Base-by-base conservation (phyloP, 2,888 invertebrate species). In the Mesorhabditis sp. region DNA sequence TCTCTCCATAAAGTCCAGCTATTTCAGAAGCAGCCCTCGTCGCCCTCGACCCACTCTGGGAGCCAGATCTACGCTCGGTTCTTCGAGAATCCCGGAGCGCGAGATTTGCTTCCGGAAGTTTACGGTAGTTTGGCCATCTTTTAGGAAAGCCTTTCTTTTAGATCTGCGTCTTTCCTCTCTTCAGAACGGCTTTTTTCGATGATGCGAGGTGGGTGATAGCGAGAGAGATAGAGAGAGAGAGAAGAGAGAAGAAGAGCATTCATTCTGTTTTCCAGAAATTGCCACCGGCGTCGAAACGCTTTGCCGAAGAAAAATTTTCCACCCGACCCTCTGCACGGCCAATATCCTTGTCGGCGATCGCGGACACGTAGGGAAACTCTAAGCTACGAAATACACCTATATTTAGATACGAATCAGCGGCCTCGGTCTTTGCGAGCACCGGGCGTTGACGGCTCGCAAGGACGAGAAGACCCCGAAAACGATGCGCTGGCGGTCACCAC, bases 331-430 rank as follows among this genome's bases (percentile, higher is more conserved):
- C 13, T 70, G 70, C 4, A 67, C 76, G 10, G 70, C 72, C 43
- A 76, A 76, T 62, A 72, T 76, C 3, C 64, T 76, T 6, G 68
- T 76, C 7, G 76, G 74, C 43, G 76, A 76, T 45, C 67, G 76
- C 66, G 76, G 76, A 43, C 71, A 72, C 43, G 76, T 76, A 2
- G 41, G 28, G 28, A 28, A 28, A 28, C 6, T 62, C 2, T 3
- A n/a, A 28, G 3, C 7, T 62, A n/a, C n/a, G n/a, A 28, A 62
- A 62, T 62, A n/a, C 7, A n/a, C 63, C 28, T 62, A 28, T 28
- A 2, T 28, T 2, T 28, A 62, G 63, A 28, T 62, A 28, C 74
- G 74, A 45, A 74, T 76, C 45, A 67, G 71, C 62, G 74, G 74
- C 7, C 74, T 76, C 45, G 76, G 76, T 5, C 65, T 76, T 2